Evolutionary conservation across 2,888 invertebrate species (phyloP).

Genomic region (Diabrotica balteata): DNA sequence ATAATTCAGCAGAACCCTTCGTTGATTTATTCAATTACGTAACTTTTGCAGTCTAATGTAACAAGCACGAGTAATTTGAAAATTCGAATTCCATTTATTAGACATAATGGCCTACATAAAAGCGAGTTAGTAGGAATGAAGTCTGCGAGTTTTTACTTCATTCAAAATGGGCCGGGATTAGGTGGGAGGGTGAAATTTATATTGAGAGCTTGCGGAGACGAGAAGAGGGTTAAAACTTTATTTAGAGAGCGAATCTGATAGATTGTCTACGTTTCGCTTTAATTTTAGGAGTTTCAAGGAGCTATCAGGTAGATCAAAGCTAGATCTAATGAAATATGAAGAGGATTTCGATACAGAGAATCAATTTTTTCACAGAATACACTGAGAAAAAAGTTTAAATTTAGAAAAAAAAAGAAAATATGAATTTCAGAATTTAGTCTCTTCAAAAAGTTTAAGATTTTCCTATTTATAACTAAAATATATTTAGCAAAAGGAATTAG

Average conservation of each 20-base stretch:
- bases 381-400: too few species aligned
- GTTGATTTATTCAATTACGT: neutral
- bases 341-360: neutral
- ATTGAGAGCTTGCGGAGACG: conserved; percentile 4
- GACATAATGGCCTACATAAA: conserved; percentile 1
- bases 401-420: too few species aligned
- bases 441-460: too few species aligned
- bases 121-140: neutral
- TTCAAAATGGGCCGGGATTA: neutral
- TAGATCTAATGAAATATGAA: neutral
- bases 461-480: too few species aligned
- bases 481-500: too few species aligned
- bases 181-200: neutral
- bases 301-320: neutral
- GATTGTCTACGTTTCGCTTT: conserved; percentile 6
- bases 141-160: neutral
- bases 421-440: too few species aligned
- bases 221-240: conserved; percentile 1
- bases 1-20: too few species aligned
- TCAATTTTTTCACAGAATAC: neutral
- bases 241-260: conserved; percentile 10
- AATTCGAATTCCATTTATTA: conserved; percentile 2
- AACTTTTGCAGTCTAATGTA: neutral
- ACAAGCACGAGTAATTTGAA: neutral
- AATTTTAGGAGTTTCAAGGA: conserved; percentile 5